Conservation (phyloP, 2,888 invertebrate genomes). For the Trissonchulus latispiculum region DNA sequence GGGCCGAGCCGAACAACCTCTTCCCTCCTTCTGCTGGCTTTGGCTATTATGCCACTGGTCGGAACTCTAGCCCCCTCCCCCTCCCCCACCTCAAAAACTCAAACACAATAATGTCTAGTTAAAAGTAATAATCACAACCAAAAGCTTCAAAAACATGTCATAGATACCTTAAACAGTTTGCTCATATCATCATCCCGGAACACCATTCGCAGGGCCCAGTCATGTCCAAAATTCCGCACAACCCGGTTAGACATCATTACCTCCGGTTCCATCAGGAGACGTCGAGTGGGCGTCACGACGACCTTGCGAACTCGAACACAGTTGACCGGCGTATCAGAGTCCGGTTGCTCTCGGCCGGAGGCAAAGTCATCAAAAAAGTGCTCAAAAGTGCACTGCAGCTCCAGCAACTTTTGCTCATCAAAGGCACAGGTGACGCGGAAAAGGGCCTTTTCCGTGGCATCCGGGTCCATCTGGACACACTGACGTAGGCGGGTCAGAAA, state of each 20-base stretch:
- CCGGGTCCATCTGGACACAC: not conserved
- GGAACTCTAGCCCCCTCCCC: too few species aligned
- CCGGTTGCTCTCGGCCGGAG: not conserved
- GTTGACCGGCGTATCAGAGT: constrained; percentile 23
- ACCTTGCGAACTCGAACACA: constrained; percentile 30
- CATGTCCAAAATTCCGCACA: constrained; percentile 33
- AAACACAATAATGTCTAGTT: too few species aligned
- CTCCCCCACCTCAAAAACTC: too few species aligned
- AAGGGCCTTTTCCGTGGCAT: constrained; percentile 13
- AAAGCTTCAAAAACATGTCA: too few species aligned
- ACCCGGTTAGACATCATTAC: constrained; percentile 42
- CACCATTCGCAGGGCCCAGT: constrained; percentile 30
- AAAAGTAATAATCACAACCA: too few species aligned
- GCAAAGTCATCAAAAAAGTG: not conserved
- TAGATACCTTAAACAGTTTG: too few species aligned
- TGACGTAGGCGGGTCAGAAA: not conserved
- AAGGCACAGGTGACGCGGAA: not conserved
- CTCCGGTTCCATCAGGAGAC: constrained; percentile 38
- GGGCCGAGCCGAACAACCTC: too few species aligned
- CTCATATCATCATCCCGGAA: constrained; percentile 16
- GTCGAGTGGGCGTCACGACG: constrained; percentile 37
- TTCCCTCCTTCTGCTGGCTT: too few species aligned
- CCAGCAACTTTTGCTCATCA: constrained; percentile 12
- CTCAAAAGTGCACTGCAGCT: constrained; percentile 1
- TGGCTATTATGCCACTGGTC: too few species aligned